Evolutionary conservation across 2,888 invertebrate species (phyloP).

Genomic region (Holacanthella duospinosa): DNA sequence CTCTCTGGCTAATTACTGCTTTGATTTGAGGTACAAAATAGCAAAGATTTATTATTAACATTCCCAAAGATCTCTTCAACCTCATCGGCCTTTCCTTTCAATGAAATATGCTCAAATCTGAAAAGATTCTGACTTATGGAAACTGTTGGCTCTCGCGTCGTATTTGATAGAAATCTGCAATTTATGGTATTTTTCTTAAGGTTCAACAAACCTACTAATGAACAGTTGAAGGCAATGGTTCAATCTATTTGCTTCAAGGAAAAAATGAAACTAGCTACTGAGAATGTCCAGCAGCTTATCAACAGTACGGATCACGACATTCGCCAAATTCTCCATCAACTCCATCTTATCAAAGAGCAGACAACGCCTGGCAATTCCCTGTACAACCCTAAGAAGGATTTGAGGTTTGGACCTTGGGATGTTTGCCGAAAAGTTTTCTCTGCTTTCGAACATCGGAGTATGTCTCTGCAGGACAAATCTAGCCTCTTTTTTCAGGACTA

Average conservation of each 20-base stretch:
- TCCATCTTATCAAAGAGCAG: constrained; percentile 56
- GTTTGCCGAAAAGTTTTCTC: constrained; percentile 81
- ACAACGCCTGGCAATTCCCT: constrained; percentile 12
- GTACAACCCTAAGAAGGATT: constrained; percentile 29
- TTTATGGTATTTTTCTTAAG: constrained; percentile 8
- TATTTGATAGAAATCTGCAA: background rate
- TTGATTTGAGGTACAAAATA: constrained; percentile 65
- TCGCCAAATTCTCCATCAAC: constrained; percentile 79
- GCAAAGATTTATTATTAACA: background rate
- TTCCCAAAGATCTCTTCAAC: background rate
- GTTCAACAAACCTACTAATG: constrained; percentile 71
- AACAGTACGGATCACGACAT: constrained; percentile 82
- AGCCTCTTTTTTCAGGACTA: constrained; percentile 96
- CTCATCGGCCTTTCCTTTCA: background rate
- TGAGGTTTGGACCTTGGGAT: constrained; percentile 70
- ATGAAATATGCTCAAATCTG: background rate
- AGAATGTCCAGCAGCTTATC: constrained; percentile 73
- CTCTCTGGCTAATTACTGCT: constrained; percentile 84
- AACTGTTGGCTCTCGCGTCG: too few relatives aligned
- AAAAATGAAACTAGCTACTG: constrained; percentile 62
- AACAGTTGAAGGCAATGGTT: constrained; percentile 71
- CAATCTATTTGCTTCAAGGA: constrained; percentile 86
- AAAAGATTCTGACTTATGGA: background rate
- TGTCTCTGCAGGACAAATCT: constrained; percentile 69
- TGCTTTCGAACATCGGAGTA: constrained; percentile 61